phyloP scores from a whole-genome alignment of 2,888 invertebrate species.

The Ennomos fuscantarius region DNA sequence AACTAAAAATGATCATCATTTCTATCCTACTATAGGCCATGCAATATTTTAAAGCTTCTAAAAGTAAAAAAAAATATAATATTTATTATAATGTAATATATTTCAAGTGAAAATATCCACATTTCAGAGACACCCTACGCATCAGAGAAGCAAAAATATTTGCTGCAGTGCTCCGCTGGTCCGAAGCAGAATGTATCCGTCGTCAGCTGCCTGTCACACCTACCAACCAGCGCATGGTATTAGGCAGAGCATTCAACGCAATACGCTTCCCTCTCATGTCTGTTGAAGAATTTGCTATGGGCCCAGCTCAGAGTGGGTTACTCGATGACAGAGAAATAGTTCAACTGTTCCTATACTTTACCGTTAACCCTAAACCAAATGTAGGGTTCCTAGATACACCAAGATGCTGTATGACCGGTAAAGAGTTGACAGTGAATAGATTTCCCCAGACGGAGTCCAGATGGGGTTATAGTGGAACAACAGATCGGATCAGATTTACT shows the following conservation, averaged over 20 bases:
- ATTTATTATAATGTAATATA: too few relatives aligned
- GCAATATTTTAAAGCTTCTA: background rate
- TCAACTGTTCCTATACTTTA: conserved; percentile 88
- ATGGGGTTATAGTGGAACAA: conserved; percentile 94
- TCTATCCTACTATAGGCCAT: background rate
- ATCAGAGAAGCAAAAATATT: conserved; percentile 92
- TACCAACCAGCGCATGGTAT: conserved; percentile 88
- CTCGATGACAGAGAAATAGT: conserved; percentile 91
- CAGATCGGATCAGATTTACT: conserved; percentile 92
- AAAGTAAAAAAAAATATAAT: background rate
- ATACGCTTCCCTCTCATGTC: conserved; percentile 94
- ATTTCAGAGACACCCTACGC: conserved; percentile 89
- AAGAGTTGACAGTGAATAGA: conserved; percentile 89
- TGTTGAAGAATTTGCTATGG: conserved; percentile 93
- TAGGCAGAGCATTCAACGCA: conserved; percentile 89
- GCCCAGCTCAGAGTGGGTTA: conserved; percentile 90
- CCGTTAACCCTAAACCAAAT: conserved; percentile 90
- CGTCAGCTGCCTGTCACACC: conserved; percentile 87
- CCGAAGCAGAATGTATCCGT: conserved; percentile 90
- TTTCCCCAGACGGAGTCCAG: conserved; percentile 91
- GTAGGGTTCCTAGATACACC: conserved; percentile 89
- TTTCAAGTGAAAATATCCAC: background rate
- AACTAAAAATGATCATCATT: too few relatives aligned
- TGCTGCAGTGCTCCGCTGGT: conserved; percentile 90
- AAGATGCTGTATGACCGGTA: conserved; percentile 91